Percentiles rank a stretch among this genome's conserved stretches.
Evolutionary conservation across 1,140 invertebrate species (phyloP).

Genomic region (Vanessa atalanta): DNA sequence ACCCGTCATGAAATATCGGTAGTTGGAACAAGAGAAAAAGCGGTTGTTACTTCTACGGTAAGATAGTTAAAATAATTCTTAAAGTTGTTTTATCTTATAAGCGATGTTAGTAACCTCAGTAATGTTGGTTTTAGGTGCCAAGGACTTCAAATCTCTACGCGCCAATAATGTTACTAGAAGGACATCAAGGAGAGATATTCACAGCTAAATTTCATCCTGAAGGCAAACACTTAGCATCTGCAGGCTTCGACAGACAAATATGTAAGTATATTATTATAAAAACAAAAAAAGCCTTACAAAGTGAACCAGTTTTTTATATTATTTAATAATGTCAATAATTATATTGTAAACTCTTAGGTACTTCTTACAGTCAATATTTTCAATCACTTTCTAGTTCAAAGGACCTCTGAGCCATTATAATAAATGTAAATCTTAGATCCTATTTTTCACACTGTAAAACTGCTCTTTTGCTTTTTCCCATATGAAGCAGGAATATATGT

Average conservation of each 20-base stretch:
- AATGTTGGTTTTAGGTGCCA: conserved; percentile 79
- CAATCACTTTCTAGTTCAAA: too few relatives aligned
- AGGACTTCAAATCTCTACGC: conserved; percentile 94
- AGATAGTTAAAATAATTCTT: conserved; percentile 37
- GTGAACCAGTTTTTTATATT: too few relatives aligned
- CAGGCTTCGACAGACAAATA: conserved; percentile 98
- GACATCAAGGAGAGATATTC: conserved; percentile 98
- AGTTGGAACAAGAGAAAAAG: conserved; percentile 84
- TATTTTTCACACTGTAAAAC: too few relatives aligned
- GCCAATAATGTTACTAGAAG: conserved; percentile 98
- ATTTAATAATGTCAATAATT: too few relatives aligned
- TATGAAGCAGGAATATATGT: too few relatives aligned
- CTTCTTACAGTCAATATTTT: too few relatives aligned
- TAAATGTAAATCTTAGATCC: too few relatives aligned
- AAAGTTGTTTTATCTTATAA: conserved; percentile 11
- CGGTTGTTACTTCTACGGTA: conserved; percentile 83
- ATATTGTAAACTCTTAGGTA: too few relatives aligned
- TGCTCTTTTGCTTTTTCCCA: too few relatives aligned
- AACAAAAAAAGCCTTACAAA: not conserved
- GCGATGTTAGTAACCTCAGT: not conserved
- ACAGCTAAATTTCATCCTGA: conserved; percentile 97
- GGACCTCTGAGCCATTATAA: too few relatives aligned
- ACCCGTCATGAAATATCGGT: conserved; percentile 86
- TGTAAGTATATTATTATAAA: conserved; percentile 84
- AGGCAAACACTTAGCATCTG: conserved; percentile 95